Base-by-base conservation (phyloP, 1,140 invertebrate species). In the Drosophila nikananu region DNA sequence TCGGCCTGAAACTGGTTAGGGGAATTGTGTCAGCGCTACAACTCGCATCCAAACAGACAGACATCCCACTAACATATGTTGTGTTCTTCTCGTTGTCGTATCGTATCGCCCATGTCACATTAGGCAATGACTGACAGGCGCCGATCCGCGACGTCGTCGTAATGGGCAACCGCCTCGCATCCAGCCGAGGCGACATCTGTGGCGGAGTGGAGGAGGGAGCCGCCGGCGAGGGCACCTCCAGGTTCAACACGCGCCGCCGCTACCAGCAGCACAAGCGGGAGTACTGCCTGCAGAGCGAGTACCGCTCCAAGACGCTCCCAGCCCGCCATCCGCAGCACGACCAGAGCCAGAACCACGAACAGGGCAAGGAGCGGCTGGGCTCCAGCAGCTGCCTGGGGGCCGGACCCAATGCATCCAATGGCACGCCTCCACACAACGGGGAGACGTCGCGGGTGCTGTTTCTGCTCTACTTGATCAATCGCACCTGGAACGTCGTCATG, bases 401-500 rank as follows among this genome's bases (percentile, higher is more conserved):
- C 0, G 65, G 71, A 1, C 46, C 39, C 54, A 52, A 70, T 48
- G 64, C 51, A 17, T 23, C 63, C 17, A 86, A 76, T 58, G 51
- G 46, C 49, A 17, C 65, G 27, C 74, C 80, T 23, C 71, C 81
- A 41, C 77, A 78, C 39, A 77, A 65, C 44, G 91, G 91, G 17
- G 95, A 95, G 86, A 95, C 94, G 21, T 95, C 95, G 8, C 92
- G 95, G 61, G 93, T 95, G 5, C 93, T 95, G n/a, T 96, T 95
- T 84, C 93, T 96, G 59, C 93, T 96, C 73, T 95, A 96, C 83
- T 94, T 96, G 61, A 95, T 96, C 76, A 95, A 96, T 70, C 95
- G 95, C 76, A 96, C 95, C n/a, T 96, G 95, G 95, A 95, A 95
- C 80, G 94, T 95, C 5, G 94, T 96, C 10, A 93, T 95, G 41